phyloP scores from a whole-genome alignment of 2,888 invertebrate genomes.

The Sussaba pulchella region DNA sequence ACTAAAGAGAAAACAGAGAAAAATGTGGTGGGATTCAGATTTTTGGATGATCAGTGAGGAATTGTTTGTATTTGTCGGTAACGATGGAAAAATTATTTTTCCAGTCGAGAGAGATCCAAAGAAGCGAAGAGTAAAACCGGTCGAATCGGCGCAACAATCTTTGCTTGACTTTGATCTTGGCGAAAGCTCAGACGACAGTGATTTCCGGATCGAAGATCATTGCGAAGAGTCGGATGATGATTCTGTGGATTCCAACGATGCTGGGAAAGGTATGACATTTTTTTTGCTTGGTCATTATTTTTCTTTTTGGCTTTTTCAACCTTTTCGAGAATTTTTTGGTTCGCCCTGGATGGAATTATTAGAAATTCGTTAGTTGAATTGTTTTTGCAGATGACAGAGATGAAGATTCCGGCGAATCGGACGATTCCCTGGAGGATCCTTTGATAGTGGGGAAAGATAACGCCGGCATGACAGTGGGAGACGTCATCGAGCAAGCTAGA shows the following conservation, averaged over 20 bases:
- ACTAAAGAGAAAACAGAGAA: too few relatives aligned
- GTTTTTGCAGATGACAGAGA: constrained; percentile 67
- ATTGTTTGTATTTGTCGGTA: too few relatives aligned
- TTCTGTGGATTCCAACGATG: constrained; percentile 89
- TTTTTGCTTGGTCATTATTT: too few relatives aligned
- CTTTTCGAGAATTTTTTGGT: not conserved
- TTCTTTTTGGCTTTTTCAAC: constrained; percentile 11
- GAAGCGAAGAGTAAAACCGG: constrained; percentile 93
- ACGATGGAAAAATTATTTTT: constrained; percentile 59
- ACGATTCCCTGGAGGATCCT: constrained; percentile 83
- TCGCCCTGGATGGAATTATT: constrained; percentile 58
- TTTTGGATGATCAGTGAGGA: too few relatives aligned
- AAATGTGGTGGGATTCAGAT: too few relatives aligned
- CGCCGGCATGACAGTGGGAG: constrained; percentile 84
- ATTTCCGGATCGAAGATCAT: constrained; percentile 96
- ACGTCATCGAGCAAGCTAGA: constrained; percentile 85
- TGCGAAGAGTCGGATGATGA: constrained; percentile 92
- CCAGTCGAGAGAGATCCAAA: constrained; percentile 90
- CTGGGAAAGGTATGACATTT: constrained; percentile 85
- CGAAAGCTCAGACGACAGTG: constrained; percentile 97
- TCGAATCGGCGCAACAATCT: constrained; percentile 89
- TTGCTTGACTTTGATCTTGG: constrained; percentile 94
- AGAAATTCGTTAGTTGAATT: not conserved
- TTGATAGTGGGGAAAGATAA: constrained; percentile 80
- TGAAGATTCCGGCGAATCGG: constrained; percentile 83